phyloP scores from a whole-genome alignment of 1,140 invertebrate species.

The Agraylea sexmaculata region DNA sequence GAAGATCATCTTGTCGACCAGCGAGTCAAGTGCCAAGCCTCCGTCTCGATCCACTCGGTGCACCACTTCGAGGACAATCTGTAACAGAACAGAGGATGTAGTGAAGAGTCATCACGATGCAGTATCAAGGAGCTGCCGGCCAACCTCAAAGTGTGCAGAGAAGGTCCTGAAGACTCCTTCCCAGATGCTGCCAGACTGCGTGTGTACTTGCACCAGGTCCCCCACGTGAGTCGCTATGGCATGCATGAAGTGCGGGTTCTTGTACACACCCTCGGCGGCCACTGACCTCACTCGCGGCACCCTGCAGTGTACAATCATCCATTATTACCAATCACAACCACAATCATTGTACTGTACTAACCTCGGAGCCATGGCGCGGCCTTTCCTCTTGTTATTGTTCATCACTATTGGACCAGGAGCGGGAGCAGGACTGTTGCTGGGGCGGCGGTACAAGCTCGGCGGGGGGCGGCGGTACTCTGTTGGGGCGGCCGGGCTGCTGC shows the following conservation, averaged over 20 bases:
- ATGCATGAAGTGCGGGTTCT: slow-evolving; percentile 79
- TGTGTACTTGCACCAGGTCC: slow-evolving; percentile 68
- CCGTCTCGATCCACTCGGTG: slow-evolving; percentile 63
- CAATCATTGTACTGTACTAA: slow-evolving; percentile 1
- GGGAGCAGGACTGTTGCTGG: too few relatives aligned
- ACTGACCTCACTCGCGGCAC: slow-evolving; percentile 50
- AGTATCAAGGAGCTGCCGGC: neutral
- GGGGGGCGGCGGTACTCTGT: neutral
- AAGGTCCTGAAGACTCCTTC: slow-evolving; percentile 82
- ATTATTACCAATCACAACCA: neutral
- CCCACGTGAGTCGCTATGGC: slow-evolving; percentile 71
- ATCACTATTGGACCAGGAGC: too few relatives aligned
- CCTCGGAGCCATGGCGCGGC: too few relatives aligned
- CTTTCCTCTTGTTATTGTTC: neutral
- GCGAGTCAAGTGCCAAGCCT: slow-evolving; percentile 49
- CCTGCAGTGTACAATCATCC: slow-evolving; percentile 28
- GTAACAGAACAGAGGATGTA: slow-evolving; percentile 17
- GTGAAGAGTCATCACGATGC: slow-evolving; percentile 1
- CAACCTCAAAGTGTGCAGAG: slow-evolving; percentile 65
- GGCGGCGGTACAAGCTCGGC: slow-evolving; percentile 5
- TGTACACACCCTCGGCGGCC: slow-evolving; percentile 71
- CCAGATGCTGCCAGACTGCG: slow-evolving; percentile 66
- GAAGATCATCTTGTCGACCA: slow-evolving; percentile 77
- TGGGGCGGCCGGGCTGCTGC: neutral
- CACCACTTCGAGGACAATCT: slow-evolving; percentile 71